A percentile compares a stretch with the other conserved stretches of the same genome.
Conservation (phyloP, 2,797 vertebrate genomes). For the Epinephelus coioides region DNA sequence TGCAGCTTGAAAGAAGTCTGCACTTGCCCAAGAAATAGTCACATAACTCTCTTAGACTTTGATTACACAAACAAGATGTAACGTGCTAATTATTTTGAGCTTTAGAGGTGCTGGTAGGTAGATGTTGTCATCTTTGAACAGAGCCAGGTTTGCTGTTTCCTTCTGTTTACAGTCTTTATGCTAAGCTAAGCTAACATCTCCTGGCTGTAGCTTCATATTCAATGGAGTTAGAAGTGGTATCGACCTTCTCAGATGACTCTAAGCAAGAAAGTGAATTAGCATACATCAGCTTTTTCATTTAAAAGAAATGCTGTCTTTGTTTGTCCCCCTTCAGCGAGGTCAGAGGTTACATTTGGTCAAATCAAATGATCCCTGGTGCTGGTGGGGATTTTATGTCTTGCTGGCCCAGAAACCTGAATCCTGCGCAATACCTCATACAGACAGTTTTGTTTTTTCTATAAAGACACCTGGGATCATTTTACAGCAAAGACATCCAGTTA, state of each 20-base stretch:
- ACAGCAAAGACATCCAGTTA: slow-evolving; percentile 22
- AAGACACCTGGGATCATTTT: slow-evolving; percentile 23
- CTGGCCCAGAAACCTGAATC: not conserved
- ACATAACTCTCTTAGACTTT: not conserved
- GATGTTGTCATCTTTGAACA: not conserved
- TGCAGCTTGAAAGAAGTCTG: not conserved
- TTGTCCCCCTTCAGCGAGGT: slow-evolving; percentile 3
- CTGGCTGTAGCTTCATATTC: not conserved
- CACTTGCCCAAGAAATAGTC: not conserved
- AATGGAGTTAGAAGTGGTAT: not conserved
- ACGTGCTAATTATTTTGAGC: not conserved
- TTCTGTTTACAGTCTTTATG: not conserved
- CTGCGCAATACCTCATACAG: not conserved
- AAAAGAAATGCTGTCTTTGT: not conserved
- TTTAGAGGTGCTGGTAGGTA: not conserved
- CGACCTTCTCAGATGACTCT: not conserved
- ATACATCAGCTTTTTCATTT: not conserved
- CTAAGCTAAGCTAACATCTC: not conserved
- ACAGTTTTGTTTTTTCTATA: slow-evolving; percentile 9
- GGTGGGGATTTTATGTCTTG: not conserved
- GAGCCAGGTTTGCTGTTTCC: not conserved
- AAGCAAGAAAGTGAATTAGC: not conserved
- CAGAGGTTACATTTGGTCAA: slow-evolving; percentile 31
- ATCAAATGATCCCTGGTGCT: slow-evolving; percentile 14
- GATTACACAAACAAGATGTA: not conserved